phyloP scores from a whole-genome alignment of 2,113 vertebrate genomes.

The Microcebus jonahi region DNA sequence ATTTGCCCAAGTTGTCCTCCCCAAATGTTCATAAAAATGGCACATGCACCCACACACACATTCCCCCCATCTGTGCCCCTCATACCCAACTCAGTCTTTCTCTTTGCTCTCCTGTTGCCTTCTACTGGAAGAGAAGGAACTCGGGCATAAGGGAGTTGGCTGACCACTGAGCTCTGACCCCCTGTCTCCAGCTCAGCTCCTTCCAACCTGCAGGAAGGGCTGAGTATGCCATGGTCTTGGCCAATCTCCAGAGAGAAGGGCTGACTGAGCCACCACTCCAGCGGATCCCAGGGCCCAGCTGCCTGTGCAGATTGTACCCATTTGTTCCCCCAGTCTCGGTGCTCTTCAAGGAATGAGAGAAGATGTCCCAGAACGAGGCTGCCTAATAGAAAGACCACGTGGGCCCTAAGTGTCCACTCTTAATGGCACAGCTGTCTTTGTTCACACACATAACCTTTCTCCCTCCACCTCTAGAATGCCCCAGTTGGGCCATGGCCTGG shows the following conservation, averaged over 20 bases:
- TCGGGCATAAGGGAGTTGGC: not conserved
- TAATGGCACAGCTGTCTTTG: not conserved
- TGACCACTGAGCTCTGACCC: not conserved
- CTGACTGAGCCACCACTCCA: not conserved
- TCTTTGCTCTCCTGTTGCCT: conserved; percentile 18
- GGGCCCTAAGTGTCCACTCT: not conserved
- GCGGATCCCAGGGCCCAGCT: too few species aligned
- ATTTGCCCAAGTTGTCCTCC: not conserved
- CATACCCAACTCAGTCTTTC: not conserved
- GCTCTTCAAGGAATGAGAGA: not conserved
- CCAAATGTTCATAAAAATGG: not conserved
- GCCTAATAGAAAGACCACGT: not conserved
- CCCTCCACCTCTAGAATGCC: not conserved
- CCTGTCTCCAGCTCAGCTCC: not conserved
- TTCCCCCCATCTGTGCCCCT: not conserved
- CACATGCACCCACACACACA: fast-evolving
- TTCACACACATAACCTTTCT: not conserved
- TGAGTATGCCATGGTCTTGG: not conserved
- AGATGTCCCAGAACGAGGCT: not conserved
- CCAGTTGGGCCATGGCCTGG: not conserved
- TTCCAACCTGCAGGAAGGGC: not conserved
- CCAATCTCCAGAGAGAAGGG: not conserved
- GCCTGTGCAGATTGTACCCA: too few species aligned
- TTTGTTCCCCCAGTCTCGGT: not conserved
- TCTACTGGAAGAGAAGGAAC: not conserved